Base-by-base conservation (phyloP, 2,113 vertebrate species). In the Isichthys henryi region DNA sequence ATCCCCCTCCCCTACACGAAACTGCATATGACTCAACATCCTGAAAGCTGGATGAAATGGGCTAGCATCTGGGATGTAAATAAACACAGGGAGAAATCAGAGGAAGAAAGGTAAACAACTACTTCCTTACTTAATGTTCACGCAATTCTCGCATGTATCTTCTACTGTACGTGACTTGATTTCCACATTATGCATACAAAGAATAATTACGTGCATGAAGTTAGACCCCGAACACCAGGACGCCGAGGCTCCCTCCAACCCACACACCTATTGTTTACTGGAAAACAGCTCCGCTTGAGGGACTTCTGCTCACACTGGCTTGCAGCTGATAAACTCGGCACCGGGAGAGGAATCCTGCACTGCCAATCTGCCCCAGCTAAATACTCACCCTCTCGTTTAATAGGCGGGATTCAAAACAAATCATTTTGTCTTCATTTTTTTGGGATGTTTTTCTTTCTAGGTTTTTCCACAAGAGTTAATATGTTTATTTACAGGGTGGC, bases 151-250 rank as follows among this genome's bases (percentile, higher is more conserved):
- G 0, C 19, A 56, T 77, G 74, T 82, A 21, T 83, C 48, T 49
- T 48, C 48, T 27, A 23, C 9, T 80, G 74, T 43, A 49, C 23
- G n/a, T 86, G 83, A 27, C 83, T 48, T 27, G 83, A 86, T 86
- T 86, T 86, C 83, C 83, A 13, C 83, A 86, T 86, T 31, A 49
- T 86, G 83, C 48, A 50, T 86, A 86, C 48, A n/a, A 84, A 49
- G 49, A 83, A 56, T 56, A 83, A 53, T 82, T 82, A 1, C 9
- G 11, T 8, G 45, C 35, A 43, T 49, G 53, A 52, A 19, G 48
- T 23, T 56, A 35, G 49, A 21, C 74, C 21, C 74, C 10, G 15
- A 21, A 27, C 50, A 56, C 27, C 27, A 21, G 49, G 11, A 48
- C 1, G 35, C 48, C 15, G 88, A 52, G 31, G 10, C 2, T n/a